Evolutionary conservation across 2,113 vertebrate genomes (phyloP), one percentile per base, ranked within the genome.

Genomic region (Cinclus cinclus): DNA sequence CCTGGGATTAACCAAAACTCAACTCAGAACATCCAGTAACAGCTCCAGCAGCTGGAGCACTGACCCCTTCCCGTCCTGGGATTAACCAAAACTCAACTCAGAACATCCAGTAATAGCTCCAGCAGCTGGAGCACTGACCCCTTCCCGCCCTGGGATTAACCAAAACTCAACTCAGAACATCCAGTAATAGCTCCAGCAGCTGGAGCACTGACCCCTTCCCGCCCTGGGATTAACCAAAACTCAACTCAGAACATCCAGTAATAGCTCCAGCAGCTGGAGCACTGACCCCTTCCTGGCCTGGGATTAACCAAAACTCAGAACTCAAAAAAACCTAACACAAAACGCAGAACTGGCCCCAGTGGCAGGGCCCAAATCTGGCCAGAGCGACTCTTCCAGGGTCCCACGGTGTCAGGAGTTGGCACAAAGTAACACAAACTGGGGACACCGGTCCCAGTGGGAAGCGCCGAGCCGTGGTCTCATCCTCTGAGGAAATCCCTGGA

Each of bases 71-170:
- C 33, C 13, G 2, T 19, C 55, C 31, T 74, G 73, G 12, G 28
- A 60, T 50, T 49, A 49, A 62, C 16, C 35, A 52, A 41, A 70
- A 44, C 37, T 42, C 53, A 39, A 52, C 31, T 18, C 37, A 35
- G 8, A 37, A 37, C 35, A 37, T 37, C 35, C 35, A 37, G 35
- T 37, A 37, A 41, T 2, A 21, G 30, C 30, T 55, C 30, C 30
- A 11, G 18, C 18, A 55, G 2, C 10, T 1, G 11, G 55, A 49
- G 44, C 22, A 11, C n/a, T 1, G 1, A 4, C 9, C 21, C 44
- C 33, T 59, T 75, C 27, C 27, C 28, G 4, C 27, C 27, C 27
- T 73, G 71, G 11, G 33, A 59, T 47, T 47, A 37, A 60, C 27
- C 44, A 62, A 52, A 41, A 70, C 27, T 49, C 7, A 49, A n/a